Conservation (phyloP, 2,888 invertebrate species). For the Drosophila austrosaltans region DNA sequence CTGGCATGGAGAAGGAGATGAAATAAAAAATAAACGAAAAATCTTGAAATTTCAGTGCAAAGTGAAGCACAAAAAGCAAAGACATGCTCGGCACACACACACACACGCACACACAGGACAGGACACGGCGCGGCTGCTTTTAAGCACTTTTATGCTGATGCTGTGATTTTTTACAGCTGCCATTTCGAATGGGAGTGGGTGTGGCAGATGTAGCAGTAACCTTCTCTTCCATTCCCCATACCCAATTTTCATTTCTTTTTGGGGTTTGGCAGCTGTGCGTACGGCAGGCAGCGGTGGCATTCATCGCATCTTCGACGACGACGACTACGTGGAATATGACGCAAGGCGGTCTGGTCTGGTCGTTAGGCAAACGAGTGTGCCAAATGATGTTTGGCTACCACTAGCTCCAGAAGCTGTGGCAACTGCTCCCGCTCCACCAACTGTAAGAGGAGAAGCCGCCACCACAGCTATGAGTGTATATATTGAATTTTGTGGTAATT, state of each 20-base stretch:
- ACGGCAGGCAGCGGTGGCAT: conserved; percentile 18
- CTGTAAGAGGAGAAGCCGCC: conserved; percentile 8
- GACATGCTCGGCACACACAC: conserved; percentile 40
- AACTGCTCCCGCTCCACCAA: conserved; percentile 2
- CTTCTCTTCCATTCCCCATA: background rate
- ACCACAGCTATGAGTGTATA: conserved; percentile 49
- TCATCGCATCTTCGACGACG: conserved; percentile 53
- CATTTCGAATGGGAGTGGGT: conserved; percentile 53
- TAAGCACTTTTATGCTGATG: conserved; percentile 78
- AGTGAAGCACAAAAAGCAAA: conserved; percentile 60
- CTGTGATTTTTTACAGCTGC: conserved; percentile 80
- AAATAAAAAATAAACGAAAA: conserved; percentile 19
- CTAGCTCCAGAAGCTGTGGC: conserved; percentile 28
- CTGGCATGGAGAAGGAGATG: background rate
- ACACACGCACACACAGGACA: conserved; percentile 26
- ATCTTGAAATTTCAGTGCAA: conserved; percentile 47
- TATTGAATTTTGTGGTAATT: conserved; percentile 78
- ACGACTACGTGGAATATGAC: conserved; percentile 50
- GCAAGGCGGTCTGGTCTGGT: conserved; percentile 55
- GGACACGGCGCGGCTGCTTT: conserved; percentile 71
- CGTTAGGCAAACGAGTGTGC: conserved; percentile 66
- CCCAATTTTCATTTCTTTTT: background rate
- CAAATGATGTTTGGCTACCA: conserved; percentile 74
- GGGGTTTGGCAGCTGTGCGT: conserved; percentile 58
- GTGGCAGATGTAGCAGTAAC: background rate